Conservation (phyloP, 1,140 invertebrate genomes). For the Hyles euphorbiae region DNA sequence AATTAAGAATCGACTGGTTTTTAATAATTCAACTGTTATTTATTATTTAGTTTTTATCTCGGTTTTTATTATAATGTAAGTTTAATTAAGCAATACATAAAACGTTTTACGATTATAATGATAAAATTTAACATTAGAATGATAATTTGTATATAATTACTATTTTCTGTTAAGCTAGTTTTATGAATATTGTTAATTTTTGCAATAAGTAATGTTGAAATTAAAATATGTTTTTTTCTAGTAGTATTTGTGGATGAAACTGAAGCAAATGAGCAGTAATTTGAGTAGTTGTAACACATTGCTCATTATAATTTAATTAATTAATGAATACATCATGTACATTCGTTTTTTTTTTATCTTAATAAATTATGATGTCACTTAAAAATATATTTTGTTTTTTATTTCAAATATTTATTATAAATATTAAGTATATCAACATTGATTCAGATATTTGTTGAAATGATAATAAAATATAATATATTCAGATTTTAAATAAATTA, state of each 20-base stretch:
- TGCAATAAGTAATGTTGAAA: no score
- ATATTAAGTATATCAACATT: background rate
- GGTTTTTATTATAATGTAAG: constrained; percentile 34
- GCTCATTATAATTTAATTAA: constrained; percentile 26
- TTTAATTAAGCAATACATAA: constrained; percentile 25
- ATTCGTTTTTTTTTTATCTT: constrained; percentile 44
- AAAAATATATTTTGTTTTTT: background rate
- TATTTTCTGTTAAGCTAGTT: constrained; percentile 17
- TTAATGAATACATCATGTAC: constrained; percentile 29
- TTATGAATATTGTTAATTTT: constrained; percentile 10
- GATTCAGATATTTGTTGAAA: no score
- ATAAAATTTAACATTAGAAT: constrained; percentile 11
- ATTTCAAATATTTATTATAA: background rate
- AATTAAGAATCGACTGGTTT: constrained; percentile 43
- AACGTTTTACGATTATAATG: constrained; percentile 18
- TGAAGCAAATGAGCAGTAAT: no score
- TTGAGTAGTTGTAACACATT: constrained; percentile 9
- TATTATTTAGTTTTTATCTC: constrained; percentile 59
- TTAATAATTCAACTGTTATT: constrained; percentile 55
- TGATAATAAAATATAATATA: no score
- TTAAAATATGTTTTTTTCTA: no score
- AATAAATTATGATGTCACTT: constrained; percentile 42
- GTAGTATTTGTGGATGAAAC: background rate
- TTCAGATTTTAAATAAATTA: no score
- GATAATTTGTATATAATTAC: constrained; percentile 22